These are phyloP conservation scores for Dicycla oo DNA, from an alignment of 2,888 invertebrate genomes.

Conservation along the genomic window DNA sequence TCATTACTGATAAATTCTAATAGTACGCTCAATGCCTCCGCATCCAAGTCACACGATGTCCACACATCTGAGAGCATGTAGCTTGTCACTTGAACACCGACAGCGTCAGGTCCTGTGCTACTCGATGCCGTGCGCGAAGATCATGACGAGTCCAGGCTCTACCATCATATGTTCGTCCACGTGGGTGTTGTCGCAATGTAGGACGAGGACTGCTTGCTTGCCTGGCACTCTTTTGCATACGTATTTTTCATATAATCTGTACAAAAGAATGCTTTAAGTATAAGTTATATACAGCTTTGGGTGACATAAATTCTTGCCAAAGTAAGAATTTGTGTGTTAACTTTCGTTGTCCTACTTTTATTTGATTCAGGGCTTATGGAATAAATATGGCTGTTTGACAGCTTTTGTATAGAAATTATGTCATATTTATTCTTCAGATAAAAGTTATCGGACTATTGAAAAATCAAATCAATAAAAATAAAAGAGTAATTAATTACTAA, in stretches of 20 bases:
- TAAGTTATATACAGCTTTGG: too few species aligned
- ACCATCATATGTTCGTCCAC: constrained; percentile 99
- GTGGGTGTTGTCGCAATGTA: constrained; percentile 98
- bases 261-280: constrained; percentile 37
- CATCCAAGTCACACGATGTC: constrained; percentile 51
- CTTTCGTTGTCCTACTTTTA: too few species aligned
- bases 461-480: too few species aligned
- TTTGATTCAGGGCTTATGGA: too few species aligned
- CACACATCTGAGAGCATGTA: constrained; percentile 51
- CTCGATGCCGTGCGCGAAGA: constrained; percentile 99
- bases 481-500: too few species aligned
- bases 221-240: constrained; percentile 98
- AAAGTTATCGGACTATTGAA: too few species aligned
- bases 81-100: constrained; percentile 53
- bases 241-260: constrained; percentile 96
- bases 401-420: too few species aligned
- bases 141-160: constrained; percentile 99
- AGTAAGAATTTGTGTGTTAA: too few species aligned
- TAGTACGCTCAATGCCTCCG: constrained; percentile 50
- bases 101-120: constrained; percentile 74
- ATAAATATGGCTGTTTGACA: too few species aligned
- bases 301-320: too few species aligned
- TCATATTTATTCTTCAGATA: too few species aligned
- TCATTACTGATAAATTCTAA: constrained; percentile 18
- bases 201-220: constrained; percentile 98